A percentile compares a stretch with the other conserved stretches of the same genome.
These are phyloP conservation scores for Sebastes hopkinsi DNA, from an alignment of 2,797 vertebrate genomes.

Conservation along the genomic window DNA sequence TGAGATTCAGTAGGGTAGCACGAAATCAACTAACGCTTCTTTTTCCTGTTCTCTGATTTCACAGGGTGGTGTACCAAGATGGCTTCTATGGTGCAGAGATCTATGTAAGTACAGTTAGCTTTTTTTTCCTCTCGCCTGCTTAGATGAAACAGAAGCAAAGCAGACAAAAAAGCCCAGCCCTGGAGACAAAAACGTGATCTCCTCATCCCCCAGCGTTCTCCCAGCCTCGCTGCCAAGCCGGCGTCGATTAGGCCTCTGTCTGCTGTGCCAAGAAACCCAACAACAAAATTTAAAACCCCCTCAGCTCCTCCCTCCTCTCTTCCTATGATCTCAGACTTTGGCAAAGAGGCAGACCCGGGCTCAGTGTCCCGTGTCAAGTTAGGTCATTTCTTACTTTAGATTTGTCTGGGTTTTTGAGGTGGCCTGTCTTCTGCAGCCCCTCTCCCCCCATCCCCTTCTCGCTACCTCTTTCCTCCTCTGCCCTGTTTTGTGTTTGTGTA, in stretches of 20 bases:
- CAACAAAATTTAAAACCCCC: constrained; percentile 79
- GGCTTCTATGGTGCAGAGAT: constrained; percentile 97
- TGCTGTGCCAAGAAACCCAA: constrained; percentile 75
- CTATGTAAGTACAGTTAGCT: constrained; percentile 88
- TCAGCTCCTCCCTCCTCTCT: constrained; percentile 65
- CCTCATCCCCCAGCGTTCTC: constrained; percentile 54
- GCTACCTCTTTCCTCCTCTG: not conserved
- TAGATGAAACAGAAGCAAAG: constrained; percentile 66
- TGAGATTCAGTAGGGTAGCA: constrained; percentile 1
- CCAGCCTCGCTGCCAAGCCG: constrained; percentile 64
- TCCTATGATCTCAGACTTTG: constrained; percentile 75
- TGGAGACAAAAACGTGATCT: constrained; percentile 71
- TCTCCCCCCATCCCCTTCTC: not conserved
- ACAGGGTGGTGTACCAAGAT: constrained; percentile 96
- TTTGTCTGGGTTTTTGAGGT: constrained; percentile 49
- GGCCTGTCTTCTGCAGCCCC: constrained; percentile 4
- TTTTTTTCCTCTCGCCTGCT: constrained; percentile 20
- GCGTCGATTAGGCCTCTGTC: constrained; percentile 69
- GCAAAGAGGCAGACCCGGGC: constrained; percentile 57
- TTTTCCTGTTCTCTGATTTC: constrained; percentile 58
- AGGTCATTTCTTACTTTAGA: constrained; percentile 62
- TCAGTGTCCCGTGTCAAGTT: constrained; percentile 71
- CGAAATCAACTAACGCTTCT: constrained; percentile 33
- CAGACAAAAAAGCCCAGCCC: constrained; percentile 56
- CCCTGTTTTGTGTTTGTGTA: constrained; percentile 32